Evolutionary conservation across 2,113 vertebrate genomes (phyloP), one percentile per base, ranked within the genome.

Genomic region (Corynorhinus townsendii): DNA sequence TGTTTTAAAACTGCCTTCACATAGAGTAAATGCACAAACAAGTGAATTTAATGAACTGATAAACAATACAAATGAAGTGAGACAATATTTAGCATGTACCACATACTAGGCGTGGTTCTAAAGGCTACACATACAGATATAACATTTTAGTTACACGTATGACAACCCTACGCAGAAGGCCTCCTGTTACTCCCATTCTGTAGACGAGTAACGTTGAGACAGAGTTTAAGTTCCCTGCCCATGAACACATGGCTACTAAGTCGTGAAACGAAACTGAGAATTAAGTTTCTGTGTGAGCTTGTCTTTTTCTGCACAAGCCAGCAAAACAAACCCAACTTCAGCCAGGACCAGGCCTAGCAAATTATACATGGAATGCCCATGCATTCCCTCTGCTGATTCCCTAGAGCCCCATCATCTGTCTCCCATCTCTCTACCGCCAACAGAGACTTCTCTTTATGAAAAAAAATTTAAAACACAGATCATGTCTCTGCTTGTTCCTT

Each of bases 391-490:
- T 26, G 8, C 3, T 3, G 49, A 68, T 68, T 92, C 86, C 90
- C 95, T 12, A 0, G 38, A 40, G 59, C 17, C 47, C 49, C 35
- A 22, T 45, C 83, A 93, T 89, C 59, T 52, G 89, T 30, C 52
- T 82, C 66, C 86, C 71, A 68, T 77, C 59, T 84, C 52, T 72
- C 71, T 47, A 64, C 52, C 0, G 0, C 69, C 75, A 83, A 89
- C 35, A 56, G 47, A 90, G 69, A 45, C 19, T 76, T 73, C 45
- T 94, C 40, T 90, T 49, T 33, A 45, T 71, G 93, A 81, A 90
- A 91, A 91, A 49, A 91, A 71, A 80, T 71, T 30, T 59, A 47
- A 94, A 97, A 86, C 43, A 95, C 14, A 84, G 71, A 89, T 47
- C 49, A 43, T 6, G 11, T n/a, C 30, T 76, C 66, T 87, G 93